phyloP scores from a whole-genome alignment of 2,797 vertebrate species.

The Sebastes umbrosus region DNA sequence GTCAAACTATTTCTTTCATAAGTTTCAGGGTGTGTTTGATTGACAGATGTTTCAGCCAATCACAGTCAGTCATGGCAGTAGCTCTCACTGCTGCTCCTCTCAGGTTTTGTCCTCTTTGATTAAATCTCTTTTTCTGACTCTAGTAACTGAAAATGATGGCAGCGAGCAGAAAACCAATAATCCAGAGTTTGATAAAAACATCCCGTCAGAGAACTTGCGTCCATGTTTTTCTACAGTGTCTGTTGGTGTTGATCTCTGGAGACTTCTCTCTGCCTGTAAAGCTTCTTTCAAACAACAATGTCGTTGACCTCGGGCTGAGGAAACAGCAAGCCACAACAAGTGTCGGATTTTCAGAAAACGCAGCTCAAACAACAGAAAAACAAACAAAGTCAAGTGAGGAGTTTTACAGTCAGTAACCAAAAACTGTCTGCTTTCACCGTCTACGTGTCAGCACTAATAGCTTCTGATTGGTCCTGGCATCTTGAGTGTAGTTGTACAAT shows the following conservation, averaged over 20 bases:
- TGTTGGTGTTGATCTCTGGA: neutral
- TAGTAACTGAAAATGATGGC: neutral
- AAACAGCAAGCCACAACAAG: neutral
- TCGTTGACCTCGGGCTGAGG: neutral
- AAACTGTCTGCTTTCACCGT: neutral
- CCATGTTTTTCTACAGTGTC: neutral
- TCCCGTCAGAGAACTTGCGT: neutral
- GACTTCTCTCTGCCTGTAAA: neutral
- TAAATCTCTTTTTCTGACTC: neutral
- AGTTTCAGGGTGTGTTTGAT: neutral
- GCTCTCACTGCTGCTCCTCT: neutral
- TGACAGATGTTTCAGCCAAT: constrained; percentile 2
- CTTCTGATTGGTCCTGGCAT: constrained; percentile 47
- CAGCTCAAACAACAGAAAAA: neutral
- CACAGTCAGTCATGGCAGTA: neutral
- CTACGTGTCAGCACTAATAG: constrained; percentile 20
- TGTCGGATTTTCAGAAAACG: neutral
- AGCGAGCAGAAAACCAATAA: neutral
- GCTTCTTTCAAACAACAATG: constrained; percentile 2
- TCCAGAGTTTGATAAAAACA: neutral
- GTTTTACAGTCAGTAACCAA: constrained; percentile 11
- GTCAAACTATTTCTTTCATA: neutral
- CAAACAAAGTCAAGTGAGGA: neutral
- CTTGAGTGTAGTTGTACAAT: constrained; percentile 22
- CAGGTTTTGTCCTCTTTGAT: neutral